A percentile compares a stretch with the other conserved stretches of the same genome.
Evolutionary conservation across 2,888 invertebrate species (phyloP).

Genomic region (Lacanobia oleracea): DNA sequence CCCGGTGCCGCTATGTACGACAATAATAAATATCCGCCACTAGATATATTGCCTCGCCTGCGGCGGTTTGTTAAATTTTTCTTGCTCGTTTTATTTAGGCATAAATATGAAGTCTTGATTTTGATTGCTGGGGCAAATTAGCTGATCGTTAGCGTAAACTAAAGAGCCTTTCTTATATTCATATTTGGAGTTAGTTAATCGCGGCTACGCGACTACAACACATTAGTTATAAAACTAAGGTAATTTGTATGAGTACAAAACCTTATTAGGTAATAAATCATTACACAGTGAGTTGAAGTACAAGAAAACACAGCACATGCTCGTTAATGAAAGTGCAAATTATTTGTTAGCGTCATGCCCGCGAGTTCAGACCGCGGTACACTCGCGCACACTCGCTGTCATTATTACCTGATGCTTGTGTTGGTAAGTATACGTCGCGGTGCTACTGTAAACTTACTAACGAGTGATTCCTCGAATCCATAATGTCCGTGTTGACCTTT

Average conservation of each 20-base stretch:
- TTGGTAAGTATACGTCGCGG: conserved; percentile 18
- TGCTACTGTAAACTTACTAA: conserved; percentile 49
- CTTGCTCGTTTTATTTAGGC: conserved; percentile 55
- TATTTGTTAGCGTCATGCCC: conserved; percentile 67
- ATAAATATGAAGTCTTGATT: conserved; percentile 33
- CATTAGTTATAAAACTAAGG: conserved; percentile 55
- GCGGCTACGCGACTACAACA: conserved; percentile 43
- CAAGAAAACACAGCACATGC: conserved; percentile 64
- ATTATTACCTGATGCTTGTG: conserved; percentile 49
- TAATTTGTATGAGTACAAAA: conserved; percentile 62
- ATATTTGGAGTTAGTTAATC: conserved; percentile 35
- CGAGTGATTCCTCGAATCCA: conserved; percentile 61
- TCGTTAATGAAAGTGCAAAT: conserved; percentile 68
- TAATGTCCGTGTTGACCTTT: conserved; percentile 59
- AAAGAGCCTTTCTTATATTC: conserved; percentile 23
- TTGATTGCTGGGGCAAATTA: conserved; percentile 24
- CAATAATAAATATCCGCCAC: conserved; percentile 70
- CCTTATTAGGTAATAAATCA: conserved; percentile 68
- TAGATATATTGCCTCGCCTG: conserved; percentile 65
- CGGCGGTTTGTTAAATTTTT: conserved; percentile 55
- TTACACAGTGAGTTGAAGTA: conserved; percentile 60
- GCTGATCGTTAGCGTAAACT: conserved; percentile 20
- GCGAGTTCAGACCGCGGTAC: conserved; percentile 44
- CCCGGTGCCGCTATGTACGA: conserved; percentile 61
- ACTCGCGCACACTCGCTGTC: conserved; percentile 49